Evolutionary conservation across 2,888 invertebrate species (phyloP), one percentile per base, ranked within the genome.

Genomic region (Pseudanteris insignis): DNA sequence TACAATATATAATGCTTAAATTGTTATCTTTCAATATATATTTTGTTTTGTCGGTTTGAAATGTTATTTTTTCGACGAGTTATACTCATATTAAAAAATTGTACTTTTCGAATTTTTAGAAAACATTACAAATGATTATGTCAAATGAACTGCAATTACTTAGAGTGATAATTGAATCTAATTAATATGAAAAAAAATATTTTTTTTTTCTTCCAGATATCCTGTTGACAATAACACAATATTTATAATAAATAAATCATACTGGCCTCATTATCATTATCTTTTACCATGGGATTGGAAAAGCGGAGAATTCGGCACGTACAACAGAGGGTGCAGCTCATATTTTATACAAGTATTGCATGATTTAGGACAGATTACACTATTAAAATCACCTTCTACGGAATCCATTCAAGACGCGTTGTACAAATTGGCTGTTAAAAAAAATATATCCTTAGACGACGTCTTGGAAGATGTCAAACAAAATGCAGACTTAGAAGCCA

Each of bases 201-300:
- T n/a, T n/a, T n/a, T n/a, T n/a, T n/a, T n/a, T n/a, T n/a, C n/a
- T 81, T 75, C 24, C 71, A 89, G 89, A 73, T 86, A 83, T 63
- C 87, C 88, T 0, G 83, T 84, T 1, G 89, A 91, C 67, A 88
- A 89, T 2, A 91, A 90, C 75, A 81, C 86, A 62, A 87, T 92
- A 5, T 92, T 92, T 76, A 77, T 92, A 37, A 76, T 92, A 2
- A 86, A 85, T 2, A 90, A 89, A 76, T 88, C 87, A 1, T 88
- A 88, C 73, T 92, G 92, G 92, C 86, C 88, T 0, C 88, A 89
- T 60, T 93, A 91, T 73, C 92, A 93, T 72, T 92, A 92, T 69
- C 72, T 90, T 12, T 76, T 90, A 12, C 89, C 91, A 0, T 86
- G 87, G 81, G 92, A 93, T 72, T 92, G 90, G 80, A 90, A 90